These are phyloP conservation scores for Pyrrhosoma nymphula DNA, from an alignment of 2,888 invertebrate species.

Conservation along the genomic window DNA sequence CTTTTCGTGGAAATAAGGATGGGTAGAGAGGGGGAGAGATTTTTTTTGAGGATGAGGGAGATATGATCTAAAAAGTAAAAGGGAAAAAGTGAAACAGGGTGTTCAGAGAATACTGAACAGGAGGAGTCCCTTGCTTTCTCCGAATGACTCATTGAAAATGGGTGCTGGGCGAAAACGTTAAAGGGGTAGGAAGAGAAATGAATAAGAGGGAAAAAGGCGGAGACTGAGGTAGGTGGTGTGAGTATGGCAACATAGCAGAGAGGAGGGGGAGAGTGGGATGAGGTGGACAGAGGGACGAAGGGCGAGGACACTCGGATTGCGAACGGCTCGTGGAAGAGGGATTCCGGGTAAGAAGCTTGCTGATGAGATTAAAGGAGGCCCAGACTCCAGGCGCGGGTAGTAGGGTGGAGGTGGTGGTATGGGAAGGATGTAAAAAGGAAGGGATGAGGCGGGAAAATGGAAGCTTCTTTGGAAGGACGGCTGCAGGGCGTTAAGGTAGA, in stretches of 20 bases:
- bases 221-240: not conserved
- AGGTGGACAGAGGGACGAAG: too few relatives aligned
- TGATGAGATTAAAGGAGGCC: slow-evolving; percentile 65
- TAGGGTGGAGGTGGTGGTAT: not conserved
- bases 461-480: too few relatives aligned
- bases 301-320: slow-evolving; percentile 30
- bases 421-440: not conserved
- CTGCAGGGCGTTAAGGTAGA: too few relatives aligned
- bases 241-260: not conserved
- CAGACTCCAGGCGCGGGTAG: not conserved
- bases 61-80: not conserved
- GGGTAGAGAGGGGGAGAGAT: too few relatives aligned
- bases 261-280: not conserved
- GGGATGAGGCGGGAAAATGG: not conserved
- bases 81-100: slow-evolving; percentile 52
- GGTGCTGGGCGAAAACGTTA: not conserved
- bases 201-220: not conserved
- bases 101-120: slow-evolving; percentile 51
- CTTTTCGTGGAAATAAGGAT: too few relatives aligned
- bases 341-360: slow-evolving; percentile 61
- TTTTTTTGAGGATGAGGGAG: slow-evolving; percentile 65
- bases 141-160: not conserved
- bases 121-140: not conserved
- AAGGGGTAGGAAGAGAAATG: not conserved
- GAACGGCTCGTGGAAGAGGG: not conserved